Conservation (phyloP, 2,888 invertebrate species). For the Phyto melanocephala region DNA sequence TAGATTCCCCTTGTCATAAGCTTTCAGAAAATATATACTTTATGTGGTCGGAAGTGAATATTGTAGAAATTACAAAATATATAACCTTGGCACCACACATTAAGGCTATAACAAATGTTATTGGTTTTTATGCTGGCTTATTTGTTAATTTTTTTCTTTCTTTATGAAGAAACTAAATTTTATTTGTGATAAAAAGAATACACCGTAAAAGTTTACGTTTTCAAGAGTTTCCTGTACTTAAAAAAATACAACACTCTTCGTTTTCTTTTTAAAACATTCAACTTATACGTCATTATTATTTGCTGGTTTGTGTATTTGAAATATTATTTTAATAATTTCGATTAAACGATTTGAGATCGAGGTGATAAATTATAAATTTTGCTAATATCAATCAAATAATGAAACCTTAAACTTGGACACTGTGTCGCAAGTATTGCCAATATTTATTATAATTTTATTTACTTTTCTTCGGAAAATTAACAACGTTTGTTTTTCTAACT, state of each 20-base stretch:
- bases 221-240: too few relatives aligned
- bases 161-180: too few relatives aligned
- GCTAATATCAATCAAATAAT: slow-evolving; percentile 8
- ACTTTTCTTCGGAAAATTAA: neutral
- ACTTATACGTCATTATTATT: slow-evolving; percentile 7
- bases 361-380: neutral
- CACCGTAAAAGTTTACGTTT: too few relatives aligned
- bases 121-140: too few relatives aligned
- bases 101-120: too few relatives aligned
- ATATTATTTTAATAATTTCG: slow-evolving; percentile 6
- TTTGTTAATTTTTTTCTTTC: too few relatives aligned
- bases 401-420: neutral
- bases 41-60: too few relatives aligned
- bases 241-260: neutral
- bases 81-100: too few relatives aligned
- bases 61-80: too few relatives aligned
- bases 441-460: neutral
- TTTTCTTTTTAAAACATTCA: neutral
- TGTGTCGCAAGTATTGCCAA: neutral
- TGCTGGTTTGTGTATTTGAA: neutral
- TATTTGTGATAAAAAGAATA: too few relatives aligned
- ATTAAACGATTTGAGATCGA: neutral
- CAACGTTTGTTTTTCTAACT: neutral
- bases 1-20: too few relatives aligned
- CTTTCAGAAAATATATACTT: too few relatives aligned